Conservation (phyloP, 1,140 invertebrate species). For the Bombus breviceps region DNA sequence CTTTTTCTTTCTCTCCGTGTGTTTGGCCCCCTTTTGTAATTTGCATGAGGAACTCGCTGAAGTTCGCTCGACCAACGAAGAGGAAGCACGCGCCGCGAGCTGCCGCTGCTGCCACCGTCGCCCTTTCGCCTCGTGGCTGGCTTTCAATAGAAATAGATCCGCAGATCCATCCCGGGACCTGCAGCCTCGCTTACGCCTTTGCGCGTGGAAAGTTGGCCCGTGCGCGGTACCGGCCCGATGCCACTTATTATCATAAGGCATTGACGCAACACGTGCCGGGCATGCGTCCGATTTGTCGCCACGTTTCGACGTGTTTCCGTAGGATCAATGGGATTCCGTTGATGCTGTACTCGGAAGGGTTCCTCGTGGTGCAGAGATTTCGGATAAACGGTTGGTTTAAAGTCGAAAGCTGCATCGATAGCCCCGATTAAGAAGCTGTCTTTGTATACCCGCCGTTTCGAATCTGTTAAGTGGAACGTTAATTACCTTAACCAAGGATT, state of each 20-base stretch:
- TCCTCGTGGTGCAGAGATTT: too few relatives aligned
- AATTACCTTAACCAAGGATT: too few relatives aligned
- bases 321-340: neutral
- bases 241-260: constrained; percentile 46
- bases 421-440: too few relatives aligned
- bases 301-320: constrained; percentile 14
- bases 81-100: constrained; percentile 3
- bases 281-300: constrained; percentile 48
- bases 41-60: constrained; percentile 52
- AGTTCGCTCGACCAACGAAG: neutral
- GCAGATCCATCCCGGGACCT: neutral
- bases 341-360: neutral
- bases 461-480: too few relatives aligned
- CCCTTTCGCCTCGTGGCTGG: neutral
- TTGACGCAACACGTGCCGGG: constrained; percentile 55
- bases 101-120: neutral
- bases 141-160: constrained; percentile 33
- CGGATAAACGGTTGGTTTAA: neutral
- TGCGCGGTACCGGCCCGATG: neutral
- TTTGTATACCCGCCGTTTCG: too few relatives aligned
- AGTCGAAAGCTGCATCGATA: neutral
- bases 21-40: constrained; percentile 5
- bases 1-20: neutral
- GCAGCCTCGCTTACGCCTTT: constrained; percentile 17
- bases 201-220: neutral